Percentiles rank a stretch among this genome's conserved stretches.
Evolutionary conservation across 2,113 vertebrate species (phyloP).

Genomic region (Burhinus bistriatus): DNA sequence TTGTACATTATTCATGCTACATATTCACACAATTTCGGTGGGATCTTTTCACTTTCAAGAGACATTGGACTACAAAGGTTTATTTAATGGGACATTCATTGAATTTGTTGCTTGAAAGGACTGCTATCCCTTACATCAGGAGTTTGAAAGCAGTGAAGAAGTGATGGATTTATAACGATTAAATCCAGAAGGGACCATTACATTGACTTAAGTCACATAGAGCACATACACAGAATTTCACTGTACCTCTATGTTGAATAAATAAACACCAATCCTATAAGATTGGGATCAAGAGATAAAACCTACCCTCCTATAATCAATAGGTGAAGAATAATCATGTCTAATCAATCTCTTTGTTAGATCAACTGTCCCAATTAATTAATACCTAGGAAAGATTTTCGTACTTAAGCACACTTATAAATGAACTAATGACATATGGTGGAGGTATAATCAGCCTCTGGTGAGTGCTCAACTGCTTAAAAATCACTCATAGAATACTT

Average conservation of each 20-base stretch:
- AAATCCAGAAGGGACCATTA: background rate
- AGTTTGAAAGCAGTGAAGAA: background rate
- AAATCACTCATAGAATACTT: background rate
- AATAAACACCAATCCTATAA: background rate
- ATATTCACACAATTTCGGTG: background rate
- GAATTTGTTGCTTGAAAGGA: background rate
- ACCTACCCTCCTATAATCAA: background rate
- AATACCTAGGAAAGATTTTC: background rate
- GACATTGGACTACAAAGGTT: background rate
- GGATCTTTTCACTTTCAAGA: background rate
- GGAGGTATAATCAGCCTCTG: background rate
- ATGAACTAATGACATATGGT: background rate
- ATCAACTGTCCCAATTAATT: background rate
- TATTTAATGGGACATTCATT: background rate
- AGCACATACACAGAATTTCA: background rate
- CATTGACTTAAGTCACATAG: background rate
- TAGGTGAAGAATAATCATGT: background rate
- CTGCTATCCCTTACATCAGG: background rate
- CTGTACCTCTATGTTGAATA: background rate
- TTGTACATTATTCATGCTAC: background rate
- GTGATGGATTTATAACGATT: background rate
- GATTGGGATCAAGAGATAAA: background rate
- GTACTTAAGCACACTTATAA: background rate
- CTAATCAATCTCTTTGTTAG: background rate
- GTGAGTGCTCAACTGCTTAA: background rate